Conservation (phyloP, 2,888 invertebrate genomes). For the Dolichomitus sp. region DNA sequence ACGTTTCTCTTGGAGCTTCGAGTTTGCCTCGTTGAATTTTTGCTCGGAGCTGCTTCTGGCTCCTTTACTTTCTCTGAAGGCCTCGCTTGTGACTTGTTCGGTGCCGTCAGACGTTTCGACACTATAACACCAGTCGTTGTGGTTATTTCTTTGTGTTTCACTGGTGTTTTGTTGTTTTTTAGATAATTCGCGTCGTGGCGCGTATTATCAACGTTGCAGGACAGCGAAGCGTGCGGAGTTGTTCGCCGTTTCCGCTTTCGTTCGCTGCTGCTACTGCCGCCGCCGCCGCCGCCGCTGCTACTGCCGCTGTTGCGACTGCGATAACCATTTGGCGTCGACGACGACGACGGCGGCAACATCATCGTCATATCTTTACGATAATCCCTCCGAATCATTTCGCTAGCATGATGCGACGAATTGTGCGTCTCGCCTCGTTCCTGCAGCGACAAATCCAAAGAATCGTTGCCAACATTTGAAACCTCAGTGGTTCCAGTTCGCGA, state of each 20-base stretch:
- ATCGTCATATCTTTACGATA: conserved; percentile 72
- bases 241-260: conserved; percentile 68
- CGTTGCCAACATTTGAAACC: neutral
- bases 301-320: conserved; percentile 62
- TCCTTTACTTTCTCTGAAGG: conserved; percentile 64
- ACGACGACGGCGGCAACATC: neutral
- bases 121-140: conserved; percentile 34
- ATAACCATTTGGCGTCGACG: conserved; percentile 56
- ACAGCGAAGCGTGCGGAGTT: conserved; percentile 59
- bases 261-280: conserved; percentile 60
- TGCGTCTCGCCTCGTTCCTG: conserved; percentile 4
- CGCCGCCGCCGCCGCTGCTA: conserved; percentile 57
- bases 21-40: conserved; percentile 73
- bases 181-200: conserved; percentile 69
- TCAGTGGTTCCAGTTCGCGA: conserved; percentile 17
- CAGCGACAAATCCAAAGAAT: conserved; percentile 16
- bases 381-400: conserved; percentile 73
- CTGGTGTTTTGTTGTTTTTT: conserved; percentile 68
- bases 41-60: conserved; percentile 50
- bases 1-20: conserved; percentile 82
- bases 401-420: conserved; percentile 59
- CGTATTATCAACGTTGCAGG: conserved; percentile 52
- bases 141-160: conserved; percentile 65
- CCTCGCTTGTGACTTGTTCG: conserved; percentile 63
- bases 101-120: conserved; percentile 65